A percentile compares a stretch with the other conserved stretches of the same genome.
phyloP scores from a whole-genome alignment of 2,113 vertebrate species.

The Bucco capensis region DNA sequence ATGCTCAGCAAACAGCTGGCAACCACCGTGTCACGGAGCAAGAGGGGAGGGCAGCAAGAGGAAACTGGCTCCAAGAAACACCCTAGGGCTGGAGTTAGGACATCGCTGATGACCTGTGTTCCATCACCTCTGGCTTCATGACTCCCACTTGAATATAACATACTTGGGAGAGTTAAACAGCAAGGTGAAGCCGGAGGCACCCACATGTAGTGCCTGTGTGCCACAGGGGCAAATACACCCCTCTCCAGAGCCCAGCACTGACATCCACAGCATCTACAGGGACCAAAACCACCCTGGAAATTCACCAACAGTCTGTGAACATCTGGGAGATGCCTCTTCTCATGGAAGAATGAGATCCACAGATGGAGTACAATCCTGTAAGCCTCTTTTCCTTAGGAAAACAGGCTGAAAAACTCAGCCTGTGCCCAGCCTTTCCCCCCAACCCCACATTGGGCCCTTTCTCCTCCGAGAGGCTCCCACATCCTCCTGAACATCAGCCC shows the following conservation, averaged over 20 bases:
- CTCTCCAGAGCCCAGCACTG: background rate
- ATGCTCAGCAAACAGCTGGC: rapidly evolving
- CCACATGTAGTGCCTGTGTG: rapidly evolving
- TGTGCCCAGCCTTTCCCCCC: background rate
- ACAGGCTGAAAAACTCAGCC: background rate
- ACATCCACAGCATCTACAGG: background rate
- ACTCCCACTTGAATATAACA: background rate
- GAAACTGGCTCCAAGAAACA: background rate
- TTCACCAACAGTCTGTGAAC: rapidly evolving
- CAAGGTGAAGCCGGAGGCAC: background rate
- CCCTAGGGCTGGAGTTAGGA: background rate
- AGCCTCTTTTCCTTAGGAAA: background rate
- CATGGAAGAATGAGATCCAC: background rate
- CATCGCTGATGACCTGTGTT: rapidly evolving
- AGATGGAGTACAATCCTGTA: rapidly evolving
- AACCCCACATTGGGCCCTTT: background rate
- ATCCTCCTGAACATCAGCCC: background rate
- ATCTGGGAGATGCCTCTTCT: background rate
- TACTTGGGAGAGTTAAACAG: rapidly evolving
- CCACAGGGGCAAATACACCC: rapidly evolving
- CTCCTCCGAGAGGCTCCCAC: background rate
- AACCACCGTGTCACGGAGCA: rapidly evolving
- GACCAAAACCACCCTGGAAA: background rate
- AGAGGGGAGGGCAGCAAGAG: background rate
- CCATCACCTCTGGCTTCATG: rapidly evolving